These are phyloP conservation scores for Ranitomeya imitator DNA, from an alignment of 2,113 vertebrate genomes.

Conservation along the genomic window DNA sequence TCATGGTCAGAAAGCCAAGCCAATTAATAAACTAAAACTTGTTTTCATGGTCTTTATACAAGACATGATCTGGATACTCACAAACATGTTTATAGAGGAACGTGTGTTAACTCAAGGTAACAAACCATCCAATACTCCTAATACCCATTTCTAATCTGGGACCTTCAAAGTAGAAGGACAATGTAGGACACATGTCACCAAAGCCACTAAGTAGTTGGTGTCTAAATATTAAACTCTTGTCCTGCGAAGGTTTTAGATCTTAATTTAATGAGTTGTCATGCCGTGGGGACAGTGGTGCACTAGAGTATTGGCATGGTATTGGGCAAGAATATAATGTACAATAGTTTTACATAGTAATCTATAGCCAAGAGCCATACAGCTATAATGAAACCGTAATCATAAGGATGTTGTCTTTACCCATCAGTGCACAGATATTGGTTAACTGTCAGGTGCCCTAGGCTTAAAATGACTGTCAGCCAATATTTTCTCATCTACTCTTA, in stretches of 20 bases:
- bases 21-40: conserved; percentile 12
- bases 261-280: background rate
- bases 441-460: background rate
- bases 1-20: background rate
- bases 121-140: background rate
- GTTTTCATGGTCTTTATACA: background rate
- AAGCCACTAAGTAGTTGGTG: background rate
- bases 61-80: background rate
- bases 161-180: background rate
- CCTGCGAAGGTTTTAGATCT: background rate
- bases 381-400: background rate
- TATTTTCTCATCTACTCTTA: too few relatives aligned
- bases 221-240: background rate
- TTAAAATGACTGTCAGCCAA: background rate
- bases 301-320: background rate
- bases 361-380: background rate
- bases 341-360: background rate
- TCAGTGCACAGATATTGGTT: too few relatives aligned
- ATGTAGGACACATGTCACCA: background rate
- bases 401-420: background rate
- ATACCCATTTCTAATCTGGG: background rate
- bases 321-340: background rate
- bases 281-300: background rate
- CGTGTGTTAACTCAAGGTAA: background rate
- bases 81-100: conserved; percentile 7